A percentile compares a stretch with the other conserved stretches of the same genome.
Evolutionary conservation across 2,113 vertebrate species (phyloP).

Genomic region (Pseudois nayaur): DNA sequence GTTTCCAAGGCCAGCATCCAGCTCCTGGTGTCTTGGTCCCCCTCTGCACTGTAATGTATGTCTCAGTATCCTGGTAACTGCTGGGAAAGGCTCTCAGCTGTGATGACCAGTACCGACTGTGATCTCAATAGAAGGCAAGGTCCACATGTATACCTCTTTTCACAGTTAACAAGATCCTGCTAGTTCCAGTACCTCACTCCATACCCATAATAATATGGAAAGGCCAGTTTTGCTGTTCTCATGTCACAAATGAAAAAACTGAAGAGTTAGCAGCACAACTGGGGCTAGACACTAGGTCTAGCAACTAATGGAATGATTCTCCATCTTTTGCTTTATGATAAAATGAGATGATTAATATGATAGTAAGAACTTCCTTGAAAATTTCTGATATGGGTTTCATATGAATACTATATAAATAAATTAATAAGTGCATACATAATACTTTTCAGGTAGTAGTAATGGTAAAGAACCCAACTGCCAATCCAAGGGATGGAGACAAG

Average conservation of each 20-base stretch:
- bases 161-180: background rate
- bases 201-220: background rate
- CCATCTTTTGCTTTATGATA: background rate
- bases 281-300: background rate
- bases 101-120: background rate
- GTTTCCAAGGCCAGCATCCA: conserved; percentile 66
- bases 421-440: background rate
- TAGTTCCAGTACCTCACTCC: conserved; percentile 4
- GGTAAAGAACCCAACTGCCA: background rate
- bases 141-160: background rate
- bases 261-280: background rate
- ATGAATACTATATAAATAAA: background rate
- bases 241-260: background rate
- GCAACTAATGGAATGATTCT: background rate
- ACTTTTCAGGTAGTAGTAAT: background rate
- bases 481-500: background rate
- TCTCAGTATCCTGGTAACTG: conserved; percentile 57
- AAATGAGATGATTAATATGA: background rate
- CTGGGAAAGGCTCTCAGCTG: background rate
- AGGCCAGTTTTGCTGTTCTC: background rate
- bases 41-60: conserved; percentile 55
- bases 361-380: background rate
- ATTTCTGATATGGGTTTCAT: background rate
- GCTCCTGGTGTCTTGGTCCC: conserved; percentile 25
- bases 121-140: background rate